Base-by-base conservation (phyloP, 2,113 vertebrate genomes). In the Cricetomys ansorgei region DNA sequence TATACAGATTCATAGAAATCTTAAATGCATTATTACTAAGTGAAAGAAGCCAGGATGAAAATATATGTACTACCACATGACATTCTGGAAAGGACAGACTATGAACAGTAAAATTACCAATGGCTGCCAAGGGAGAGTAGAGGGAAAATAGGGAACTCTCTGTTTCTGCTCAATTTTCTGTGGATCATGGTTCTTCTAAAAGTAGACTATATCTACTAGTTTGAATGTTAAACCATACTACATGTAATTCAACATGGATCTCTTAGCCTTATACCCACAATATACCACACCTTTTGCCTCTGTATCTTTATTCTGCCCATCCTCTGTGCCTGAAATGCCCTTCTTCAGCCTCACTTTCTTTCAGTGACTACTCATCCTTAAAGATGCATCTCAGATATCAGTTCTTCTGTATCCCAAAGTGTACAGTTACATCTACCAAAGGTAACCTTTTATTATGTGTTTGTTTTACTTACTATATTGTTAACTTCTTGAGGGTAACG, bases 81-180 rank as follows among this genome's bases (percentile, higher is more conserved):
- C 50, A 85, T 34, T 89, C 16, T 91, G 67, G 43, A 79, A 96
- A 95, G 76, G 19, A 27, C 13, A 94, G 94, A 91, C 15, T 85
- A 75, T 79, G 79, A 45, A 87, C 31, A 90, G 53, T 79, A 79
- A 69, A 95, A 90, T 70, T 16, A 67, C 59, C 45, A 86, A 37
- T 59, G 59, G 72, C 81, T 95, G 65, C 65, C 59, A 86, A 81
- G 67, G 31, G 40, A 88, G 6, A 21, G 72, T 92, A 77, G 37
- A 84, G 27, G 91, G 10, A 75, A 48, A 80, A 10, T 70, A 85
- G 19, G 19, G 64, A 95, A 87, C 55, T 80, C 55, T 80, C 57
- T 83, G 25, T 83, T 96, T 83, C 45, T 94, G 62, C 10, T 89
- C 62, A 97, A 72, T 89, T 87, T 96, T 92, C 27, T 90, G 16